phyloP scores from a whole-genome alignment of 2,797 vertebrate species.

The Scyliorhinus canicula region DNA sequence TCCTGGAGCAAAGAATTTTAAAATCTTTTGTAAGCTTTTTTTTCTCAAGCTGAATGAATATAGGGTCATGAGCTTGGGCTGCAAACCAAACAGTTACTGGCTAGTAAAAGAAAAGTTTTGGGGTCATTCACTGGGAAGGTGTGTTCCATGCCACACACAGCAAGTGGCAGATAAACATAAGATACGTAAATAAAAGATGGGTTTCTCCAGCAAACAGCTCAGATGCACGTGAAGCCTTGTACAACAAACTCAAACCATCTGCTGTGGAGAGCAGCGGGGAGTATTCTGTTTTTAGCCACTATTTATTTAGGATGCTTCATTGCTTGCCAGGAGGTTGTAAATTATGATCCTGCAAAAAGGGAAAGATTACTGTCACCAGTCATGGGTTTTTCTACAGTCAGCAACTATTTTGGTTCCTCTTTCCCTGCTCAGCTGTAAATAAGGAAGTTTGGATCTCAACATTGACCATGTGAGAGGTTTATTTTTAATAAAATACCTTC shows the following conservation, averaged over 20 bases:
- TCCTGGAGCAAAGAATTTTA: not conserved
- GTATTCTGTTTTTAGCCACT: not conserved
- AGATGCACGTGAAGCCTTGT: not conserved
- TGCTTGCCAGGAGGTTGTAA: constrained; percentile 1
- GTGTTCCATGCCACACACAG: not conserved
- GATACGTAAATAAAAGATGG: not conserved
- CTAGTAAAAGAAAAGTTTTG: not conserved
- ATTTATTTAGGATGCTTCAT: not conserved
- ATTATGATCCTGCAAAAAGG: not conserved
- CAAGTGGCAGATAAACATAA: not conserved
- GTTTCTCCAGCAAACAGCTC: not conserved
- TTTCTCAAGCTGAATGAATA: not conserved
- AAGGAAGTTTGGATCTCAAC: not conserved
- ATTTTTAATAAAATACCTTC: not conserved
- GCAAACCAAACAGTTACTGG: not conserved
- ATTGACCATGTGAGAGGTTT: not conserved
- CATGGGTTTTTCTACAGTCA: too few relatives aligned
- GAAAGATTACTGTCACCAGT: not conserved
- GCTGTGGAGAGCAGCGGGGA: not conserved
- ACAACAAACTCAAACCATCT: constrained; percentile 32
- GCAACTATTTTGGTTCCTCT: not conserved
- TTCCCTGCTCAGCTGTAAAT: not conserved
- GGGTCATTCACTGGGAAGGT: not conserved
- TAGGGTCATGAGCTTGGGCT: not conserved
- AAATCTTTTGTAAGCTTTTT: not conserved